Base-by-base conservation (phyloP, 2,888 invertebrate genomes). In the Entomobrya multifasciata region DNA sequence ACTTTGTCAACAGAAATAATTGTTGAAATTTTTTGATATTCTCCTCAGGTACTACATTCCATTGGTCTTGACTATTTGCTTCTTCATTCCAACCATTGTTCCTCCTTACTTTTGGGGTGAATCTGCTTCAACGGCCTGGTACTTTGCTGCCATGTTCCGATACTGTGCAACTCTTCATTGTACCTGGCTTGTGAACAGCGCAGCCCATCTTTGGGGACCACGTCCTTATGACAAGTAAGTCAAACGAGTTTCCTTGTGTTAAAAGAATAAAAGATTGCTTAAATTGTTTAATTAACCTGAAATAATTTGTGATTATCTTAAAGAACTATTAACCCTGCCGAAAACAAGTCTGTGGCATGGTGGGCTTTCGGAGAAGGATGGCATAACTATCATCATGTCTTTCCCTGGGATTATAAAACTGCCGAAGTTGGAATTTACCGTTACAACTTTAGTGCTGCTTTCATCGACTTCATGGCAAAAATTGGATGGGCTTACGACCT, bases 121-220 rank as follows among this genome's bases (percentile, higher is more conserved):
- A 93, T 94, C 94, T 0, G 92, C 96, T 13, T 94, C 95, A 93
- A 95, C 94, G 90, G 95, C 97, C 4, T 97, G 97, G 93, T 96
- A 96, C 94, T 94, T 98, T 10, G 95, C 96, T 91, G 94, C 94
- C 1, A 95, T 97, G 88, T 94, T 95, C 90, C 94, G 98, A 72
- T 98, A 98, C 93, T 95, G 95, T 79, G 94, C 95, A 89, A 96
- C 96, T 0, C 94, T 99, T 10, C 97, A 99, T 93, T 96, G 97
- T 90, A 98, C 98, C 0, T 99, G 96, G 94, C 95, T 96, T 91
- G 98, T 98, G n/a, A 98, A 98, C 93, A 97, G 97, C 92, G 96
- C 96, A 13, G 98, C 98, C 0, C 98, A 98, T 92, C 95, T 97
- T 94, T 98, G 95, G 92, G 97, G 97, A 13, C 95, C 94, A 78